Base-by-base conservation (phyloP, 2,888 invertebrate species). In the Zygogramma bicolorata region DNA sequence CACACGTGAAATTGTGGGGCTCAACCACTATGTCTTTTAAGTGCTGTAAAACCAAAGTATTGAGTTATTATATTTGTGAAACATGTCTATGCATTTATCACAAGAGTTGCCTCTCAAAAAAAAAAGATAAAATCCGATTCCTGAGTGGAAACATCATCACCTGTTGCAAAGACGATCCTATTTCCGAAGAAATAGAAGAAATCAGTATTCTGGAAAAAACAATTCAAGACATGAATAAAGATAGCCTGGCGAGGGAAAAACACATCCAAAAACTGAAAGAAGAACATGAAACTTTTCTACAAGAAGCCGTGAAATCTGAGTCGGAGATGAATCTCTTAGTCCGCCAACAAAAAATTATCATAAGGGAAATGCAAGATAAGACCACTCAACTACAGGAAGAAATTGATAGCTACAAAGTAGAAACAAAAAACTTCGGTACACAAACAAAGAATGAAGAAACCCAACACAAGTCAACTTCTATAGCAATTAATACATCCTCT, bases 371-470 rank as follows among this genome's bases (percentile, higher is more conserved):
- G 40, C 13, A 61, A 61, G n/a, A 61, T 22, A 61, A 42, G 40
- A 61, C 13, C 25, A 61, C 6, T 2, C 13, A 3, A 61, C 61
- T 61, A 0, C 38, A 61, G 38, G n/a, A 61, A 61, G n/a, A 61
- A 38, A 61, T 40, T 20, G 25, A 61, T 40, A 61, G 38, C 3
- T 40, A 61, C 10, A 15, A 34, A 61, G 60, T 61, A 18, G 20
- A 6, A 61, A 61, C 38, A 40, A 61, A 61, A 61, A 61, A 61
- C 20, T 38, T 22, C 40, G 40, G 61, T n/a, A 61, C 61, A 61
- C 61, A 61, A 61, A 61, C 61, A 40, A 40, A 40, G 13, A 61
- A 40, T 61, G 38, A 60, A 60, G 38, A 60, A 34, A 60, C 13
- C 15, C 18, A 34, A 18, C 60, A 60, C 0, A 61, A 40, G 8